These are phyloP conservation scores for Panagrolaimus sp. DNA, from an alignment of 1,140 invertebrate genomes.

Conservation along the genomic window DNA sequence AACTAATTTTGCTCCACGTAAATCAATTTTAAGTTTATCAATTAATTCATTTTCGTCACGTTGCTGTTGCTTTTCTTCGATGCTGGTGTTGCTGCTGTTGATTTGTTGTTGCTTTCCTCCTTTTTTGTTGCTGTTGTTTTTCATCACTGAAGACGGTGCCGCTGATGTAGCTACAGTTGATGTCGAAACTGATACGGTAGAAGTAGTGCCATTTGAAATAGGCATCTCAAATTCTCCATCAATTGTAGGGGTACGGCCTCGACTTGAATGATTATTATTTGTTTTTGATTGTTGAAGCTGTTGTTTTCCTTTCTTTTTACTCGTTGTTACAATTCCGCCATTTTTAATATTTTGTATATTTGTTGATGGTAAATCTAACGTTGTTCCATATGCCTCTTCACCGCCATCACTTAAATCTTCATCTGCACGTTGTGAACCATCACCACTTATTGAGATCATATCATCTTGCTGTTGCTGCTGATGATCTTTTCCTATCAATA, in stretches of 20 bases:
- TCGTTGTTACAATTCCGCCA: not conserved
- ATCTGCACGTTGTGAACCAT: too few species aligned
- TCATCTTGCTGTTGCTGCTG: too few species aligned
- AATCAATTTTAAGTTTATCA: not conserved
- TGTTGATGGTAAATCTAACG: not conserved
- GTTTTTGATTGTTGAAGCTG: not conserved
- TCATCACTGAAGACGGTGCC: too few species aligned
- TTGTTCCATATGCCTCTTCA: not conserved
- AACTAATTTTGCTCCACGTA: not conserved
- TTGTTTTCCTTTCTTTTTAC: conserved; percentile 11
- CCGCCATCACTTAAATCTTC: too few species aligned
- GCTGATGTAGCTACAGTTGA: not conserved
- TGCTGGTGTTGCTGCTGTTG: too few species aligned
- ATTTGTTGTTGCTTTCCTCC: too few species aligned
- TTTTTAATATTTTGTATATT: not conserved
- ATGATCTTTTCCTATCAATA: too few species aligned
- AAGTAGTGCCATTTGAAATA: not conserved
- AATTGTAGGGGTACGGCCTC: not conserved
- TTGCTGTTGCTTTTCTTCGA: not conserved
- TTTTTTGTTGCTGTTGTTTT: too few species aligned
- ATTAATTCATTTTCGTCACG: not conserved
- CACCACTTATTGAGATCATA: too few species aligned
- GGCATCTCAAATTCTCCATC: not conserved
- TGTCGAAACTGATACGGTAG: too few species aligned
- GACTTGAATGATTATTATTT: not conserved